These are phyloP conservation scores for Drosophila buzzatii DNA, from an alignment of 2,888 invertebrate genomes.

Conservation along the genomic window DNA sequence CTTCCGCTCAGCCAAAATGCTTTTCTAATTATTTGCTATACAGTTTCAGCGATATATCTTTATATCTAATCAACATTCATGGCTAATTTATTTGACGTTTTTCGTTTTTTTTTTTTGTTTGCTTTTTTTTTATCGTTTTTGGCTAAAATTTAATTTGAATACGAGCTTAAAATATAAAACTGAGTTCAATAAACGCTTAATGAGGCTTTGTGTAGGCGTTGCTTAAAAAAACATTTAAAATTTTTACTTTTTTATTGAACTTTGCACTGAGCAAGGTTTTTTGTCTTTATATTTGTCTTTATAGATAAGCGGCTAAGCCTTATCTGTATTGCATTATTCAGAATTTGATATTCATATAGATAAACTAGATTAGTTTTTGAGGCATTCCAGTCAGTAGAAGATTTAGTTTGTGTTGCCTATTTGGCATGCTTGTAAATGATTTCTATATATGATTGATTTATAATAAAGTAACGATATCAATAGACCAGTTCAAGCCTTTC, in stretches of 20 bases:
- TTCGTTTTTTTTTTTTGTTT: slow-evolving; percentile 11
- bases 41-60: slow-evolving; percentile 10
- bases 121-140: slow-evolving; percentile 2
- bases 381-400: not conserved
- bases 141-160: slow-evolving; percentile 18
- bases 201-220: slow-evolving; percentile 49
- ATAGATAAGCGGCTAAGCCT: not conserved
- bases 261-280: slow-evolving; percentile 31
- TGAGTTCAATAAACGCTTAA: slow-evolving; percentile 68
- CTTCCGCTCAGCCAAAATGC: slow-evolving; percentile 58
- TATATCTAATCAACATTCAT: slow-evolving; percentile 29
- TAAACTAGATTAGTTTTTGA: not conserved
- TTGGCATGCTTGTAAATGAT: too few species aligned
- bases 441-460: too few species aligned
- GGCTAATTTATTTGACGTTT: slow-evolving; percentile 20
- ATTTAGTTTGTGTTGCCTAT: not conserved
- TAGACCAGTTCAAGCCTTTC: too few species aligned
- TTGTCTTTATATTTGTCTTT: not conserved
- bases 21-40: slow-evolving; percentile 20
- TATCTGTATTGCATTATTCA: not conserved
- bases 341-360: not conserved
- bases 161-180: not conserved
- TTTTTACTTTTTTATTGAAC: slow-evolving; percentile 1
- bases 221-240: not conserved
- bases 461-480: too few species aligned